phyloP scores from a whole-genome alignment of 2,113 vertebrate genomes.

The Noturus placidus region DNA sequence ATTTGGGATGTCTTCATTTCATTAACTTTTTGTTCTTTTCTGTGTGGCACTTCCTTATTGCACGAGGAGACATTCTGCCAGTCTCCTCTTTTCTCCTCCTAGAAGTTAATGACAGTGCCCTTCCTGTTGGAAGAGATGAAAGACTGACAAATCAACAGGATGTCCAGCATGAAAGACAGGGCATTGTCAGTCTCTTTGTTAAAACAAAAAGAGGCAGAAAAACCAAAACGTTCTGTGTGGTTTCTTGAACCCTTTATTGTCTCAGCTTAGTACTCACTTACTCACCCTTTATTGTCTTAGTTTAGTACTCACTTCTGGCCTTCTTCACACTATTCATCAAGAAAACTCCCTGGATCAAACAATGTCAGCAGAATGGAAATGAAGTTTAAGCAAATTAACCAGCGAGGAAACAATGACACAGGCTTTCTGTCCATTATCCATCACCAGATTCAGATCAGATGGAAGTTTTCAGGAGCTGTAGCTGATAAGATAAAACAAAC shows the following conservation, averaged over 20 bases:
- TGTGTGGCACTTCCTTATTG: neutral
- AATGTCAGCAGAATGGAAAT: neutral
- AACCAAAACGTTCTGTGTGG: neutral
- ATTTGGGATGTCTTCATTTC: neutral
- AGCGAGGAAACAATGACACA: constrained; percentile 38
- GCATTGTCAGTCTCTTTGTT: neutral
- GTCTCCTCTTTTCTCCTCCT: neutral
- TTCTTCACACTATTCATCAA: neutral
- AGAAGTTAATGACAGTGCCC: constrained; percentile 10
- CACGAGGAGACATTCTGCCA: constrained; percentile 2
- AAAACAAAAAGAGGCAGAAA: constrained; percentile 13
- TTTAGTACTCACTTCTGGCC: neutral
- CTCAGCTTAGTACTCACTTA: neutral
- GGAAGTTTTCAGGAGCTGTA: constrained; percentile 65
- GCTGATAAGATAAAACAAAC: constrained; percentile 66
- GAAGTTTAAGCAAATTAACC: neutral
- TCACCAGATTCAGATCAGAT: constrained; percentile 69
- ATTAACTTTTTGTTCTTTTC: neutral
- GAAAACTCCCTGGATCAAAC: neutral
- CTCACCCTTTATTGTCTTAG: neutral
- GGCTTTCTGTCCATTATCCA: constrained; percentile 44
- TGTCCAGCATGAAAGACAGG: constrained; percentile 29
- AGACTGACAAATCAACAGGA: constrained; percentile 35
- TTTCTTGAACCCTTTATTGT: neutral
- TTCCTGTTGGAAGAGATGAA: constrained; percentile 35